phyloP scores from a whole-genome alignment of 2,113 vertebrate species.

The Pangasianodon gigas region DNA sequence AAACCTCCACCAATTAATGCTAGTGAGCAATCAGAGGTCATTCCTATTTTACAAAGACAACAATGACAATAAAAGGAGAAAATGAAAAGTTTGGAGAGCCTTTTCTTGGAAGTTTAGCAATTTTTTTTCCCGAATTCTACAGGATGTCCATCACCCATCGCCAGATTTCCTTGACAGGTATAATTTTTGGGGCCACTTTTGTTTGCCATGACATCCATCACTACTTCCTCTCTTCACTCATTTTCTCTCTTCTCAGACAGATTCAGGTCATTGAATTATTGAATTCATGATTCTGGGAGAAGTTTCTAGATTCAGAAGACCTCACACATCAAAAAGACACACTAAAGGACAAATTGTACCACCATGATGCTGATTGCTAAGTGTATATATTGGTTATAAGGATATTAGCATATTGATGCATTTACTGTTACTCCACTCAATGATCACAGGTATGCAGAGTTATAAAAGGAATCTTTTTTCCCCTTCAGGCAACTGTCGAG shows the following conservation, averaged over 20 bases:
- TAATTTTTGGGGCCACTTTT: background rate
- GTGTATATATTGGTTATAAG: background rate
- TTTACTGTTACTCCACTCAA: background rate
- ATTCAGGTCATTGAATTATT: background rate
- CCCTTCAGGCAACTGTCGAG: background rate
- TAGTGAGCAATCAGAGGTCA: background rate
- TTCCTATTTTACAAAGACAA: background rate
- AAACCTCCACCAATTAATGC: background rate
- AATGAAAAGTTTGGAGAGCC: background rate
- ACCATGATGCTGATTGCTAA: background rate
- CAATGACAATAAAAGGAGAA: background rate
- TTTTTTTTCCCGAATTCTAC: background rate
- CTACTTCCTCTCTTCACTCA: background rate
- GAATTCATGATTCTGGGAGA: background rate
- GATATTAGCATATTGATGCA: background rate
- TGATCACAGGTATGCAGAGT: background rate
- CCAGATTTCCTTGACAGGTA: background rate
- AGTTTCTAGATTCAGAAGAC: background rate
- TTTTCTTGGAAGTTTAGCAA: background rate
- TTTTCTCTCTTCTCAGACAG: background rate
- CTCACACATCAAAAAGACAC: background rate
- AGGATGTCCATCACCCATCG: background rate
- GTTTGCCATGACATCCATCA: background rate
- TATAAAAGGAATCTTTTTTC: background rate
- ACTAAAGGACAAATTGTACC: background rate